Percentiles rank a stretch among this genome's conserved stretches.
Evolutionary conservation across 1,140 invertebrate species (phyloP).

Genomic region (Araneus ventricosus): DNA sequence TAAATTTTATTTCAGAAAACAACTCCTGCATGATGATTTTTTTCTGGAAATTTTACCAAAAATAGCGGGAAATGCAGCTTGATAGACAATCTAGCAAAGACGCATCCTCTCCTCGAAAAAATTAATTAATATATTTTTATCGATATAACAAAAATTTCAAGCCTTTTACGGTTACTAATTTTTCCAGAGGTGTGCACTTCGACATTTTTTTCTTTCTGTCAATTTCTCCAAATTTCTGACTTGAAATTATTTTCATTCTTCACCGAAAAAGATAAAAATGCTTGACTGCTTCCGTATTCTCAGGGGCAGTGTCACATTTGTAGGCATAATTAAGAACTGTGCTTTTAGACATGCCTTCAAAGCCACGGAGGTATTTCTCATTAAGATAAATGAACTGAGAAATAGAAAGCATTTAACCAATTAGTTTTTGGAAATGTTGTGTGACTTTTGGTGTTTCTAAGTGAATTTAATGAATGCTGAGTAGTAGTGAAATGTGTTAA

Average conservation of each 20-base stretch:
- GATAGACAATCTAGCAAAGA: no score
- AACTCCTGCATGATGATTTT: no score
- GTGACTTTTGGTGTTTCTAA: neutral
- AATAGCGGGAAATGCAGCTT: no score
- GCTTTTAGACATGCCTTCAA: neutral
- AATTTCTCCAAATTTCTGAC: neutral
- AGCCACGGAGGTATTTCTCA: neutral
- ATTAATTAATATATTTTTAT: no score
- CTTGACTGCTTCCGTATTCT: neutral
- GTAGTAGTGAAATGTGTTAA: neutral
- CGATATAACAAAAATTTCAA: no score
- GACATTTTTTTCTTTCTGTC: neutral
- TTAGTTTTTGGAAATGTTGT: neutral
- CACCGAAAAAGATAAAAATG: neutral
- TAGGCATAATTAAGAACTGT: neutral
- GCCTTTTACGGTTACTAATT: no score
- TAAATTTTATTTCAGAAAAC: no score
- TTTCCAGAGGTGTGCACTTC: no score
- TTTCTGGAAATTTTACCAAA: no score
- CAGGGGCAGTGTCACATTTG: neutral
- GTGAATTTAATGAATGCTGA: neutral
- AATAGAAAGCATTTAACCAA: no score
- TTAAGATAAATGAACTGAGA: neutral
- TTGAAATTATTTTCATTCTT: neutral
- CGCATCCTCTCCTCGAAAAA: no score